These are phyloP conservation scores for Cyclina sinensis DNA, from an alignment of 1,140 invertebrate species.

Conservation along the genomic window DNA sequence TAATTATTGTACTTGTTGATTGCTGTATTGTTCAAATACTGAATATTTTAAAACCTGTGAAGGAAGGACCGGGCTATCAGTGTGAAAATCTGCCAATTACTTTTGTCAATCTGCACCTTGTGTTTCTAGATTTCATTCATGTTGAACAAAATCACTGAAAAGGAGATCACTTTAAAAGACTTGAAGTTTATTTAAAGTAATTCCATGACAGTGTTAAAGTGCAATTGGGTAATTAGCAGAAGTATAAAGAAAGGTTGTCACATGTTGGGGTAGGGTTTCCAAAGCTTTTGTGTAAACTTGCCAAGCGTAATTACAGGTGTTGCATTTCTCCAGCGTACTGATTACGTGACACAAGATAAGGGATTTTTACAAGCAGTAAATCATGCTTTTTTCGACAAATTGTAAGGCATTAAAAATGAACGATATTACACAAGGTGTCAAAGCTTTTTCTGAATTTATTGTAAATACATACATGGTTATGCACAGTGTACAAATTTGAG, in stretches of 20 bases:
- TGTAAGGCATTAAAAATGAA: neutral
- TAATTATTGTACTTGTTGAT: neutral
- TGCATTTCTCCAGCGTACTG: neutral
- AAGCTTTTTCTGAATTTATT: neutral
- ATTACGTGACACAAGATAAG: neutral
- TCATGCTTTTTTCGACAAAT: neutral
- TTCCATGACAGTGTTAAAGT: constrained; percentile 20
- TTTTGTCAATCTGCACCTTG: neutral
- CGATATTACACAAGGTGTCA: neutral
- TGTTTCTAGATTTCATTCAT: constrained; percentile 1
- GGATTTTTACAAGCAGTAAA: neutral
- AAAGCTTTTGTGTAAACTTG: constrained; percentile 7
- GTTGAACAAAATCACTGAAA: neutral
- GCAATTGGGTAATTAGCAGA: constrained; percentile 6
- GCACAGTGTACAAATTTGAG: neutral
- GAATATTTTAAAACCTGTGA: neutral
- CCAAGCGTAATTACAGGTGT: constrained; percentile 22
- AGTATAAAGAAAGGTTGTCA: neutral
- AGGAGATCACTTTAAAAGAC: neutral
- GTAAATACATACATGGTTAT: neutral
- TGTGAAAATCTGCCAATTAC: neutral
- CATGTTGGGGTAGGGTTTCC: neutral
- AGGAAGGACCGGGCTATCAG: neutral
- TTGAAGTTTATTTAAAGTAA: neutral
- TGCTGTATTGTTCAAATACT: neutral